Evolutionary conservation across 2,113 vertebrate species (phyloP).

Genomic region (Pollachius pollachius): DNA sequence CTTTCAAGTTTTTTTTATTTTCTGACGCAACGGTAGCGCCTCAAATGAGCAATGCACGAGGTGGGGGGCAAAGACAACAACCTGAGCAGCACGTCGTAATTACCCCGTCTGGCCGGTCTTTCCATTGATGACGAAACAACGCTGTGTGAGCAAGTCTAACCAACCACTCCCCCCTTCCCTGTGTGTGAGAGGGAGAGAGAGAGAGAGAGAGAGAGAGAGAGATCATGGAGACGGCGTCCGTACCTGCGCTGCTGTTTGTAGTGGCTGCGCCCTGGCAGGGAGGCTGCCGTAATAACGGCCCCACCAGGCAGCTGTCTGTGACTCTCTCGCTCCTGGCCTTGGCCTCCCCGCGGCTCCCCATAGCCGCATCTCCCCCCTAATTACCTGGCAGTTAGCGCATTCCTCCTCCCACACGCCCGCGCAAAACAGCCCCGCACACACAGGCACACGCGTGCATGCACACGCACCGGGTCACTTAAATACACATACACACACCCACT

Average conservation of each 20-base stretch:
- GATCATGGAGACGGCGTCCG: conserved; percentile 9
- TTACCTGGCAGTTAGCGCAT: conserved; percentile 58
- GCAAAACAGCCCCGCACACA: conserved; percentile 15
- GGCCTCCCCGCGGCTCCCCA: conserved; percentile 51
- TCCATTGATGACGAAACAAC: background rate
- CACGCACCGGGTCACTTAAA: no score
- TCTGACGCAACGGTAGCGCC: no score
- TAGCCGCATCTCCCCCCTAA: conserved; percentile 63
- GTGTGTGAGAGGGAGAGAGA: no score
- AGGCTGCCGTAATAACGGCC: conserved; percentile 49
- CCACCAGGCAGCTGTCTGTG: conserved; percentile 42
- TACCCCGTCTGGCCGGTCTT: background rate
- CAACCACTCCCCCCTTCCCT: background rate
- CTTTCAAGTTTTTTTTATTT: no score
- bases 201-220: no score
- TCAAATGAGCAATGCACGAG: no score
- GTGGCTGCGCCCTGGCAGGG: conserved; percentile 50
- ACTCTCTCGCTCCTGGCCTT: conserved; percentile 17
- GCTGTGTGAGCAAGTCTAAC: background rate
- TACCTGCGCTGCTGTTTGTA: conserved; percentile 62
- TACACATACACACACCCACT: no score
- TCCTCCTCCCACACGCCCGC: conserved; percentile 51
- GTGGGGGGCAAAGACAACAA: background rate
- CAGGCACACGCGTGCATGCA: background rate
- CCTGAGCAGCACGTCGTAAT: background rate